phyloP scores from a whole-genome alignment of 92 coral and sea anemone genomes.

The Paragorgia papillata region DNA sequence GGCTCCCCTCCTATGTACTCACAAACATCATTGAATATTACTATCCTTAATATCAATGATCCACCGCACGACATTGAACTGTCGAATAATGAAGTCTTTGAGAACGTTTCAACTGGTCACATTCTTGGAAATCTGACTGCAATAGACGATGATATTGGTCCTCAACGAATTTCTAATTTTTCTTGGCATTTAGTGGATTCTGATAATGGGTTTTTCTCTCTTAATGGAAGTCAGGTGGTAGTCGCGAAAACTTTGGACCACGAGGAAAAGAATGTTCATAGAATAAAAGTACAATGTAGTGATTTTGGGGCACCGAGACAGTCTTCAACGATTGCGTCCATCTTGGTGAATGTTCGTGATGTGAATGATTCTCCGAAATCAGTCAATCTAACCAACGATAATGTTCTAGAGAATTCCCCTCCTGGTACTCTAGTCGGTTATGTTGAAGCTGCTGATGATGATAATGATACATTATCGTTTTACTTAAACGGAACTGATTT shows the following conservation, averaged over 20 bases:
- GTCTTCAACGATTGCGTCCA: slow-evolving; percentile 13
- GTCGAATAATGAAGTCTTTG: slow-evolving; percentile 61
- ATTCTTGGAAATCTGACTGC: slow-evolving; percentile 74
- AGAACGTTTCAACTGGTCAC: slow-evolving; percentile 67
- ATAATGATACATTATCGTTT: slow-evolving; percentile 70
- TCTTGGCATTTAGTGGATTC: slow-evolving; percentile 63
- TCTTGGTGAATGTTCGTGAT: slow-evolving; percentile 47
- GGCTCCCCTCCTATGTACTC: slow-evolving; percentile 81
- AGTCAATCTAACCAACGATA: slow-evolving; percentile 60
- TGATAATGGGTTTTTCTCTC: slow-evolving; percentile 59
- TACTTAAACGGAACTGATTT: slow-evolving; percentile 65
- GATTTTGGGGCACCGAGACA: slow-evolving; percentile 74
- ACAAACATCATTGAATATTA: slow-evolving; percentile 55
- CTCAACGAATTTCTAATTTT: slow-evolving; percentile 63
- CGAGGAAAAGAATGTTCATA: slow-evolving; percentile 66
- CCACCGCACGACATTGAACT: slow-evolving; percentile 77
- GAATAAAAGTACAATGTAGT: slow-evolving; percentile 68
- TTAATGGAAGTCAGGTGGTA: slow-evolving; percentile 55
- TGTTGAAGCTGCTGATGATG: slow-evolving; percentile 76
- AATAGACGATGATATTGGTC: slow-evolving; percentile 76
- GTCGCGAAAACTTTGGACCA: slow-evolving; percentile 67
- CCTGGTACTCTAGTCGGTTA: slow-evolving; percentile 67
- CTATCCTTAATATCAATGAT: slow-evolving; percentile 74
- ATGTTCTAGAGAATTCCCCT: slow-evolving; percentile 78
- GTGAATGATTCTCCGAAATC: slow-evolving; percentile 81